phyloP scores from a whole-genome alignment of 2,113 vertebrate species.

The Jaculus jaculus region DNA sequence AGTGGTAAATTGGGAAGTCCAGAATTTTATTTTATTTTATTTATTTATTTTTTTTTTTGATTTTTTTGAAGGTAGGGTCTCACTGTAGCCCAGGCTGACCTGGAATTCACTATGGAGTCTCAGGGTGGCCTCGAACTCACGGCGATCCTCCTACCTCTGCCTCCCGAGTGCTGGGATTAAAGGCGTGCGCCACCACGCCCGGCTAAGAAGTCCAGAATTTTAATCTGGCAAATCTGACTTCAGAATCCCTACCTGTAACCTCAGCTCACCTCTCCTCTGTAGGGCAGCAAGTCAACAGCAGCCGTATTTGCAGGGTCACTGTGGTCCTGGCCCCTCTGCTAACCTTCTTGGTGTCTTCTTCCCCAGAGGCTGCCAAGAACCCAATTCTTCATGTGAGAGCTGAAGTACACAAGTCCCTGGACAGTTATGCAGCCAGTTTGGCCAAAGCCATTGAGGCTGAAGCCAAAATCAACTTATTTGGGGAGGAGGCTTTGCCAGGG shows the following conservation, averaged over 20 bases:
- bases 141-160: no score
- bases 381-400: slow-evolving; percentile 90
- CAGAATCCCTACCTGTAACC: neutral
- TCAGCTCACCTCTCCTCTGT: accelerated
- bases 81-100: no score
- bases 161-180: no score
- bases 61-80: no score
- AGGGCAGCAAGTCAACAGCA: neutral
- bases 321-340: neutral
- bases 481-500: slow-evolving; percentile 87
- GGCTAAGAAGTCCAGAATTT: neutral
- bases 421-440: slow-evolving; percentile 93
- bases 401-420: slow-evolving; percentile 92
- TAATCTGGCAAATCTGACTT: neutral
- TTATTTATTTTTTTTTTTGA: no score
- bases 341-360: neutral
- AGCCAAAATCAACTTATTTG: slow-evolving; percentile 94
- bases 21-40: no score
- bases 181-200: no score
- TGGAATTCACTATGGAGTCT: no score
- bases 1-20: neutral
- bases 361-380: slow-evolving; percentile 83
- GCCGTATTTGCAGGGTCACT: accelerated
- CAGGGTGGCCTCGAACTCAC: no score
- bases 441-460: slow-evolving; percentile 95